Base-by-base conservation (phyloP, 2,113 vertebrate species). In the Triplophysa siluroides region DNA sequence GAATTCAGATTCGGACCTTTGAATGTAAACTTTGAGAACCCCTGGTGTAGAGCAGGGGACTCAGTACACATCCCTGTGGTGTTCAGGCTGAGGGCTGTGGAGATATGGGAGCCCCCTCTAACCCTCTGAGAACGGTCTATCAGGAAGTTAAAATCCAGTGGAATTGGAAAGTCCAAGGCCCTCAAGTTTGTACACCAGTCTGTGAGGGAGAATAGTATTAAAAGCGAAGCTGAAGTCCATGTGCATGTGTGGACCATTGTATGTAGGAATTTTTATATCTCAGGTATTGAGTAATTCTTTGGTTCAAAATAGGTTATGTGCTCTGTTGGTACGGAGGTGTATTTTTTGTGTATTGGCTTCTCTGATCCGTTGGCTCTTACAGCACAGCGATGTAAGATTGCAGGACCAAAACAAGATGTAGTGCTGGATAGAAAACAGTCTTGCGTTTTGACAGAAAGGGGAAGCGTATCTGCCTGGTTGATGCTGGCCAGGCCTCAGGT, bases 381-480 rank as follows among this genome's bases (percentile, higher is more conserved):
- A 38, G 56, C 52, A 72, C 52, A 72, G 52, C 13, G 50, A 56
- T 72, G 11, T 50, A 58, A 72, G 50, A 72, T n/a, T 58, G 52
- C 52, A 14, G 69, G 52, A 54, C 16, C 19, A 21, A 56, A 58
- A 21, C 50, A 72, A 72, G 50, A 72, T 58, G 11, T 58, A 58
- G 50, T 13, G 18, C 3, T 4, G 26, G 68, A 70, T 72, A 38
- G 26, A 72, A n/a, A 54, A 26, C 19, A 12, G 10, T 1, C 69
- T 56, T 56, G 26, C 29, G 19, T 56, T 21, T 72, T 72, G 52
- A 26, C 24, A 70, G 11, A 47, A 58, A 62, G 18, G n/a, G 14
- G 6, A 68, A 41, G 50, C 5, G 18, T 45, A 33, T 61, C 11
- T 29, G 29, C 3, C 29, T 14, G 3, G 66, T 10, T 78, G 54